A percentile compares a stretch with the other conserved stretches of the same genome.
Evolutionary conservation across 2,113 vertebrate genomes (phyloP).

Genomic region (Pseudolaguvia tuberculata): DNA sequence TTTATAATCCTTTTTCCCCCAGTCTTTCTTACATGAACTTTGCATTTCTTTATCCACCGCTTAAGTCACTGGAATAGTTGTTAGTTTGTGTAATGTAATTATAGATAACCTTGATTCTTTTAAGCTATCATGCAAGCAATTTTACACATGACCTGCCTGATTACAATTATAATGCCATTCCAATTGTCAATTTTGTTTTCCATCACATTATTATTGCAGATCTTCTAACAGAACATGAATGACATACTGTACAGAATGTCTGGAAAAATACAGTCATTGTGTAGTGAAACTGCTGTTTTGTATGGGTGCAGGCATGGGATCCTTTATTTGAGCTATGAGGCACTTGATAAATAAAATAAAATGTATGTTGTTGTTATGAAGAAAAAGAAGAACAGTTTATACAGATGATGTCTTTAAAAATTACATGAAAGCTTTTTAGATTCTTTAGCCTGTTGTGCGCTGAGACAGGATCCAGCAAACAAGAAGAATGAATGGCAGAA

Average conservation of each 20-base stretch:
- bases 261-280: not conserved
- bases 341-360: slow-evolving; percentile 24
- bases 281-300: not conserved
- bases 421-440: slow-evolving; percentile 11
- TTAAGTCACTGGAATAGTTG: not conserved
- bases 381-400: slow-evolving; percentile 8
- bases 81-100: not conserved
- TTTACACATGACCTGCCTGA: not conserved
- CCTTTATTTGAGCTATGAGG: not conserved
- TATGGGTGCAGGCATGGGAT: not conserved
- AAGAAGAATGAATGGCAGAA: no score
- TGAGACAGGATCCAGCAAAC: no score
- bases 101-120: not conserved
- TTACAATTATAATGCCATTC: not conserved
- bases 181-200: not conserved
- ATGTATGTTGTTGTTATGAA: no score
- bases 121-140: not conserved
- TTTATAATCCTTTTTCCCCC: not conserved
- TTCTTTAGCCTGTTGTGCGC: slow-evolving; percentile 24
- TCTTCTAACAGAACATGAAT: not conserved
- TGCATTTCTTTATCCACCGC: not conserved
- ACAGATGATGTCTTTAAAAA: not conserved
- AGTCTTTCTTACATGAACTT: not conserved
- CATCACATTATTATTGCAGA: not conserved
- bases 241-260: not conserved